These are phyloP conservation scores for Disparrhopalites patrizii DNA, from an alignment of 2,888 invertebrate species.

Conservation along the genomic window DNA sequence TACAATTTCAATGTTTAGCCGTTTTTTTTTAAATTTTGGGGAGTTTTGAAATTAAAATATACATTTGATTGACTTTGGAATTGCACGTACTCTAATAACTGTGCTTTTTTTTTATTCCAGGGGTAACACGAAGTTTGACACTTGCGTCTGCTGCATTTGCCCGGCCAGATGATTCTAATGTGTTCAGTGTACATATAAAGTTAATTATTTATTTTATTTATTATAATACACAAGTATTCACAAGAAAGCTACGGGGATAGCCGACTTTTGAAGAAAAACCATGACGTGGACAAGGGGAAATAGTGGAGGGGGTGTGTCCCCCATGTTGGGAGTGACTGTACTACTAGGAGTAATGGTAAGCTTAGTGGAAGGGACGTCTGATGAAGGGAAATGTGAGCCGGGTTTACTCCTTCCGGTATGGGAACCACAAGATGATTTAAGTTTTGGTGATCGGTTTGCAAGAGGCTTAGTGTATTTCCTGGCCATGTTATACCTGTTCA, in stretches of 20 bases:
- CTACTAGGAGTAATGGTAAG: conserved; percentile 16
- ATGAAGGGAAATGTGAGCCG: conserved; percentile 5
- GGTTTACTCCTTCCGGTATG: conserved; percentile 77
- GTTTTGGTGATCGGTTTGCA: conserved; percentile 67
- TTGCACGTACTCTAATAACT: not conserved
- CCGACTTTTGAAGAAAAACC: not conserved
- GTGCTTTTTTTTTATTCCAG: not conserved
- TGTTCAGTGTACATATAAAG: conserved; percentile 12
- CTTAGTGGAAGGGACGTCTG: conserved; percentile 4
- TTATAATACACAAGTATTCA: too few species aligned
- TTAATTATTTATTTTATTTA: too few species aligned
- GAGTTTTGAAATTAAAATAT: too few species aligned
- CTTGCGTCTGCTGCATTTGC: not conserved
- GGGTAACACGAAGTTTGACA: not conserved
- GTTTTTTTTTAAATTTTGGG: too few species aligned
- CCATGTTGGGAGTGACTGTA: not conserved
- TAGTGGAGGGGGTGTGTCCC: not conserved
- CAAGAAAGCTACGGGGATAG: too few species aligned
- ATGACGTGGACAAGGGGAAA: conserved; percentile 8
- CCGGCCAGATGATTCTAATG: conserved; percentile 19
- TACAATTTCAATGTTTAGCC: too few species aligned
- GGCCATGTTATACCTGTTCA: conserved; percentile 86
- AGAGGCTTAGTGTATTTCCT: conserved; percentile 89
- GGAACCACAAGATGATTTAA: conserved; percentile 74
- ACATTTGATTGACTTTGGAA: too few species aligned